These are phyloP conservation scores for Hydra vulgaris DNA, from an alignment of 30 jellyfish, hydroid and myxozoan species.

Conservation along the genomic window DNA sequence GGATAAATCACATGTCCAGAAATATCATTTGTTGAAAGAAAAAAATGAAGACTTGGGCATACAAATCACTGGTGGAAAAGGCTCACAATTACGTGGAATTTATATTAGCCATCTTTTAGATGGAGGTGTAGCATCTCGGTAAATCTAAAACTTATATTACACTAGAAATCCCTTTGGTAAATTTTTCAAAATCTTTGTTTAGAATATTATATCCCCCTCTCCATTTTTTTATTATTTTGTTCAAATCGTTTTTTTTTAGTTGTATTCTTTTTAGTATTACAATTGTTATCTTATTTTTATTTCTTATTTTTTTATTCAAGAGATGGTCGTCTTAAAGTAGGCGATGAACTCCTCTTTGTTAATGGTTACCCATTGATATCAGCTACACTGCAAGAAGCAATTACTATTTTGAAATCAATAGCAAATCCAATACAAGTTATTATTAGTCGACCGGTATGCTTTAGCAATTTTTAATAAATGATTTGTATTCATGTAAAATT, in stretches of 20 bases:
- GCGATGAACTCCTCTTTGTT: slow-evolving; percentile 82
- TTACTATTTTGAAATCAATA: slow-evolving; percentile 36
- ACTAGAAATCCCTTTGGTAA: not conserved
- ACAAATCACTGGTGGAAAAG: slow-evolving; percentile 72
- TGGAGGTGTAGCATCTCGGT: slow-evolving; percentile 93
- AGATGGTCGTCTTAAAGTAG: slow-evolving; percentile 85
- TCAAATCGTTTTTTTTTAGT: not conserved
- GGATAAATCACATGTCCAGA: slow-evolving; percentile 41
- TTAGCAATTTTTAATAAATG: too few relatives aligned
- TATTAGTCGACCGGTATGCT: slow-evolving; percentile 37
- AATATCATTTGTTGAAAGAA: slow-evolving; percentile 81
- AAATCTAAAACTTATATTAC: slow-evolving; percentile 1
- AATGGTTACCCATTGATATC: slow-evolving; percentile 83
- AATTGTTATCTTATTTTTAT: not conserved
- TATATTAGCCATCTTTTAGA: slow-evolving; percentile 72
- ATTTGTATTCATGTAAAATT: too few relatives aligned
- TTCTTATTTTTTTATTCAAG: slow-evolving; percentile 19
- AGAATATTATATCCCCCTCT: too few relatives aligned
- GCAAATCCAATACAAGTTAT: slow-evolving; percentile 77
- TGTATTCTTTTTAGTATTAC: not conserved
- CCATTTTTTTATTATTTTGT: too few relatives aligned
- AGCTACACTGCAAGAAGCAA: slow-evolving; percentile 60
- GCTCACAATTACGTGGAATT: slow-evolving; percentile 49
- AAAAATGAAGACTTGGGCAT: slow-evolving; percentile 69
- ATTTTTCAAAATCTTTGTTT: not conserved